These are phyloP conservation scores for Heliconius erato DNA, from an alignment of 2,888 invertebrate genomes.

Conservation along the genomic window DNA sequence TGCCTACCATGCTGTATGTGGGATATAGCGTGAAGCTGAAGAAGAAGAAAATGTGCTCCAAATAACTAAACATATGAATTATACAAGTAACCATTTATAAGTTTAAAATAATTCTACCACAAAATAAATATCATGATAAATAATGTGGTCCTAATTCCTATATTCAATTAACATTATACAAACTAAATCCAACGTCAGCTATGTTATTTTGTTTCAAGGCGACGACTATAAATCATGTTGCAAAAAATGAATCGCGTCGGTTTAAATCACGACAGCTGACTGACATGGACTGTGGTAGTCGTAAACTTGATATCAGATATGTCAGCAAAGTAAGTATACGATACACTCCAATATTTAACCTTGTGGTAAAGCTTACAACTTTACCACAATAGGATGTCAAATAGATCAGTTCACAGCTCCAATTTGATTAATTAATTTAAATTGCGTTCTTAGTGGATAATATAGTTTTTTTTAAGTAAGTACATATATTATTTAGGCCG, in stretches of 20 bases:
- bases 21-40: too few species aligned
- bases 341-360: conserved; percentile 37
- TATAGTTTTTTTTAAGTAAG: neutral
- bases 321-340: conserved; percentile 43
- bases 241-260: conserved; percentile 62
- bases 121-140: neutral
- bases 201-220: conserved; percentile 50
- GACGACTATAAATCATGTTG: conserved; percentile 65
- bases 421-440: neutral
- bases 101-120: too few species aligned
- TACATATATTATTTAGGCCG: too few species aligned
- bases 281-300: conserved; percentile 62
- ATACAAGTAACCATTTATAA: too few species aligned
- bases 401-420: neutral
- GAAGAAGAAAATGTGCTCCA: too few species aligned
- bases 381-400: conserved; percentile 10
- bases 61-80: too few species aligned
- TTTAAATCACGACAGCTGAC: conserved; percentile 71
- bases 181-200: neutral
- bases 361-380: conserved; percentile 34
- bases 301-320: conserved; percentile 42
- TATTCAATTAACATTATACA: conserved; percentile 6
- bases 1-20: too few species aligned
- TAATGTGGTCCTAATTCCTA: neutral
- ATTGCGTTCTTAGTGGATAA: neutral